phyloP scores from a whole-genome alignment of 2,113 vertebrate genomes.

The Miniopterus natalensis region DNA sequence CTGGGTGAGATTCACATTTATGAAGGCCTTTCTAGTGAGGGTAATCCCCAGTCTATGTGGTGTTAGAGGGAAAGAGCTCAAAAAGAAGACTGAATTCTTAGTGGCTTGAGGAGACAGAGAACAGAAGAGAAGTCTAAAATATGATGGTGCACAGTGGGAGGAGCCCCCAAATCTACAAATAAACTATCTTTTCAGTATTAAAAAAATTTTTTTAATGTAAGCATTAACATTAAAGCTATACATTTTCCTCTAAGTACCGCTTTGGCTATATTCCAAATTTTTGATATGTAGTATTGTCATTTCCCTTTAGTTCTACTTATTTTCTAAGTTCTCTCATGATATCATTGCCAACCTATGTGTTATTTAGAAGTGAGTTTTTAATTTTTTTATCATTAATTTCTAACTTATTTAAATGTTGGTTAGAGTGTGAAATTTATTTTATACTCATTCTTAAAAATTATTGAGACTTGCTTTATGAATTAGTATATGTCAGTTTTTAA shows the following conservation, averaged over 20 bases:
- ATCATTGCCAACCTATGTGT: not conserved
- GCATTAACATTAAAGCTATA: not conserved
- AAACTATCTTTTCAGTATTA: not conserved
- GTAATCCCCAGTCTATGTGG: not conserved
- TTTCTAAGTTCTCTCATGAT: conserved; percentile 5
- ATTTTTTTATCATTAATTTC: conserved; percentile 7
- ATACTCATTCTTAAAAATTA: not conserved
- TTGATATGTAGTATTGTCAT: not conserved
- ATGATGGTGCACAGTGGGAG: not conserved
- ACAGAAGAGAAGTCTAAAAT: not conserved
- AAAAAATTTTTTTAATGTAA: not conserved
- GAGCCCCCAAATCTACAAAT: not conserved
- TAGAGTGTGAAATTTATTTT: not conserved
- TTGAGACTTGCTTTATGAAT: not conserved
- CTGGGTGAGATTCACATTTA: not conserved
- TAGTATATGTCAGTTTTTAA: not conserved
- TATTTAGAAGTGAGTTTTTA: not conserved
- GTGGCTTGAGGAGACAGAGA: not conserved
- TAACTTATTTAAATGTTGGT: not conserved
- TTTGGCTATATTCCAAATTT: not conserved
- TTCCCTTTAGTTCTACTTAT: not conserved
- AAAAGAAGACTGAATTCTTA: not conserved
- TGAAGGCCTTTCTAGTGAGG: not conserved
- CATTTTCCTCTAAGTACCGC: not conserved
- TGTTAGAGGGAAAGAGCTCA: not conserved